Percentiles rank a stretch among this genome's conserved stretches.
These are phyloP conservation scores for Oreotrochilus melanogaster DNA, from an alignment of 2,113 vertebrate genomes.

Conservation along the genomic window DNA sequence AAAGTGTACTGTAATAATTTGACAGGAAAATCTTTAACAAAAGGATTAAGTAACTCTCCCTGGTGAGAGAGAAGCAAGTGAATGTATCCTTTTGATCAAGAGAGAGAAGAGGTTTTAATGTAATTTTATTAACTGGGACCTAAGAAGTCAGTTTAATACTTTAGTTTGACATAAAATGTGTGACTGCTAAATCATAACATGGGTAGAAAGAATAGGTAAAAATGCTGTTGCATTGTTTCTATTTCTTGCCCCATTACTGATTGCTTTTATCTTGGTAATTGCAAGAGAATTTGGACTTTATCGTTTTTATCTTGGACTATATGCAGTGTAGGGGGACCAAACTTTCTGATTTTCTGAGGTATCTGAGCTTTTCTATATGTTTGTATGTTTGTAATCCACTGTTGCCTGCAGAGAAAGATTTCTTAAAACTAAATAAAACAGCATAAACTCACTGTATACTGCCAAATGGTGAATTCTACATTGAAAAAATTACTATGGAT, in stretches of 20 bases:
- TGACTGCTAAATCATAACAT: not conserved
- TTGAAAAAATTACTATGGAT: not conserved
- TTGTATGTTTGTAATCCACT: not conserved
- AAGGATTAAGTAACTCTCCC: constrained; percentile 16
- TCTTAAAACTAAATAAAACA: not conserved
- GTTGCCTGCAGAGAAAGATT: not conserved
- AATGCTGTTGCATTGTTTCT: not conserved
- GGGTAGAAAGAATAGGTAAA: not conserved
- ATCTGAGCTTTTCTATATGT: not conserved
- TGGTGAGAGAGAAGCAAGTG: not conserved
- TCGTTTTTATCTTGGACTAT: not conserved
- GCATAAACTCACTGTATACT: not conserved
- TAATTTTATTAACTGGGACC: not conserved
- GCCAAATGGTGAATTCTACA: not conserved
- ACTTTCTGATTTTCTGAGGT: not conserved
- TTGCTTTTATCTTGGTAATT: not conserved
- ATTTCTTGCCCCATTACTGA: not conserved
- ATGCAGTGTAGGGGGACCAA: not conserved
- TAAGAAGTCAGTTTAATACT: not conserved
- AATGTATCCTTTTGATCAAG: not conserved
- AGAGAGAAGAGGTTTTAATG: not conserved
- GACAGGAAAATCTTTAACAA: constrained; percentile 2
- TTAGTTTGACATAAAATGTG: not conserved
- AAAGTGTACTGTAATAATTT: not conserved
- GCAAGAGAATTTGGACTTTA: not conserved